Evolutionary conservation across 2,797 vertebrate genomes (phyloP).

Genomic region (Xiphophorus birchmanni): DNA sequence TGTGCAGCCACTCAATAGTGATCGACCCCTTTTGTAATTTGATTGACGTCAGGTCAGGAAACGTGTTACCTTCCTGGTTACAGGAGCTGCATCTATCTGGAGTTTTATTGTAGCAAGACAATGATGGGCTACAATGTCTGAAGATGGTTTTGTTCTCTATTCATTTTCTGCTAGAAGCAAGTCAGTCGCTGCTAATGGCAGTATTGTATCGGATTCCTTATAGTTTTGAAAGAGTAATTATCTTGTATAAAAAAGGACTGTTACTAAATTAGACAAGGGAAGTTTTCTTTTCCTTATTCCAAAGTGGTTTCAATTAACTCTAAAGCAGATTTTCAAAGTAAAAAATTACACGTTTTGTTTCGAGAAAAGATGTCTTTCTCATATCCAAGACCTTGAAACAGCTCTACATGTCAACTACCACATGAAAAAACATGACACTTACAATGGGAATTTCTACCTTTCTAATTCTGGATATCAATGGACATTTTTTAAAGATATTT

Average conservation of each 20-base stretch:
- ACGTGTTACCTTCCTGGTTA: constrained; percentile 25
- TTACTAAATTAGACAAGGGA: neutral
- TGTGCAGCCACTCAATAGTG: neutral
- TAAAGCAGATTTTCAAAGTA: neutral
- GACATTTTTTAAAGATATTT: neutral
- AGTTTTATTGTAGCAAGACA: constrained; percentile 22
- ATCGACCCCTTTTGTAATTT: constrained; percentile 13
- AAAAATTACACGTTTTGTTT: neutral
- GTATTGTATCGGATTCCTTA: neutral
- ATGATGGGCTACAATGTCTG: constrained; percentile 2
- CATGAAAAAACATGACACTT: neutral
- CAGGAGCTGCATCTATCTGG: constrained; percentile 9
- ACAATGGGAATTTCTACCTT: neutral
- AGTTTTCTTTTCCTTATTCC: neutral
- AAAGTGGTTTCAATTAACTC: neutral
- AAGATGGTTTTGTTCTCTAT: neutral
- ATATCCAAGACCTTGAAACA: neutral
- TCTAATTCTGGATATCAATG: neutral
- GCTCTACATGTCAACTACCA: neutral
- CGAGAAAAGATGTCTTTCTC: neutral
- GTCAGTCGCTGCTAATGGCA: constrained; percentile 2
- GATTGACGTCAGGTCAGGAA: constrained; percentile 14
- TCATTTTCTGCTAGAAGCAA: constrained; percentile 14
- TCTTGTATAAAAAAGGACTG: neutral
- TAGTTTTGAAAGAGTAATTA: neutral